Base-by-base conservation (phyloP, 2,888 invertebrate genomes). In the Meliscaeva auricollis region DNA sequence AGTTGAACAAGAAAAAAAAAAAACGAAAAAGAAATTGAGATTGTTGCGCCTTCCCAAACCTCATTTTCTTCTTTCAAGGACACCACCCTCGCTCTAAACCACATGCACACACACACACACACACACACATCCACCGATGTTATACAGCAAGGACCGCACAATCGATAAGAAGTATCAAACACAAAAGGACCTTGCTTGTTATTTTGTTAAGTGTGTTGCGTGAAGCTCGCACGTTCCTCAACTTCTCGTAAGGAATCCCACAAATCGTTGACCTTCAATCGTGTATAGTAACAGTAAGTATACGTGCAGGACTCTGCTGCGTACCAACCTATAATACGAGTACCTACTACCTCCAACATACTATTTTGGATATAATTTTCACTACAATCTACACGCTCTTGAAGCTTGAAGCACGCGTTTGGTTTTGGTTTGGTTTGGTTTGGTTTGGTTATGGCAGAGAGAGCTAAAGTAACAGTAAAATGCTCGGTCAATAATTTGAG, bases 401-500 rank as follows among this genome's bases (percentile, higher is more conserved):
- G 38, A 13, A 38, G 7, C 13, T 50, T 11, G 30, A 44, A 56
- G 56, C 46, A 50, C 50, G 22, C 32, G 22, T 20, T 20, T 6
- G 22, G 15, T 35, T 50, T 66, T 44, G 22, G 44, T 15, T n/a
- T 60, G n/a, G n/a, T 41, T 4, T 15, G 15, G 30, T 32, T 9
- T 30, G 26, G 38, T 13, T 52, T 5, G 2, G 2, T 11, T 13
- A 22, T 11, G 38, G 38, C 38, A n/a, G 8, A 48, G 8, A 48
- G n/a, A 11, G 26, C 30, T n/a, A n/a, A 64, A 66, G 32, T 32
- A 32, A 70, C 60, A 77, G 68, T 32, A 54, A 54, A 56, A 44
- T 50, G 54, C n/a, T 75, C 62, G 69, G 80, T 81, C 77, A 82
- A 77, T 66, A 77, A 72, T 75, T 76, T 81, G 70, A 58, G 75